phyloP scores from a whole-genome alignment of 2,888 invertebrate genomes.

The Blera fallax region DNA sequence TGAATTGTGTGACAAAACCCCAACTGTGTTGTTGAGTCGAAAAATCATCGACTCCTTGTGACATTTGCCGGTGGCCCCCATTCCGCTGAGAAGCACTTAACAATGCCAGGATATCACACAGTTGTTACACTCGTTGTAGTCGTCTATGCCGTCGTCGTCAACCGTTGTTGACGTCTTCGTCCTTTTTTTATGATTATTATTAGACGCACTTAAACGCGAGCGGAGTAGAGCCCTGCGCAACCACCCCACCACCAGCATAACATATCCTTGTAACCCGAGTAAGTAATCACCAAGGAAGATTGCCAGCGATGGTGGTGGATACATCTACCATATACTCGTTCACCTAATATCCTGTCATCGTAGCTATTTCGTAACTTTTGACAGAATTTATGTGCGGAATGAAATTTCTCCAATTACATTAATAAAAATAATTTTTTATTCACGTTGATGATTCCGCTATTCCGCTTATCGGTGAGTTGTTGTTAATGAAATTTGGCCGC shows the following conservation, averaged over 20 bases:
- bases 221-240: background rate
- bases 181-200: conserved; percentile 72
- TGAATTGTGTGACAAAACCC: conserved; percentile 62
- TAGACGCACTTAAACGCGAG: conserved; percentile 68
- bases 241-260: conserved; percentile 14
- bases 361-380: conserved; percentile 48
- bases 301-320: background rate
- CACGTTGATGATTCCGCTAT: conserved; percentile 53
- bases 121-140: conserved; percentile 58
- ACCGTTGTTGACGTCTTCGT: conserved; percentile 51
- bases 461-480: conserved; percentile 27
- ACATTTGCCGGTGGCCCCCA: conserved; percentile 20
- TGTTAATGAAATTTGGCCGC: conserved; percentile 62
- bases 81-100: conserved; percentile 49
- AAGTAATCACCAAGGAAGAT: conserved; percentile 61
- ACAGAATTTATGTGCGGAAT: conserved; percentile 61
- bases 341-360: conserved; percentile 61
- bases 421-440: conserved; percentile 70
- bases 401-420: conserved; percentile 71
- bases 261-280: conserved; percentile 59
- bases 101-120: conserved; percentile 57
- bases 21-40: conserved; percentile 42
- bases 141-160: conserved; percentile 22
- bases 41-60: conserved; percentile 36
- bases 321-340: conserved; percentile 6